Evolutionary conservation across 2,797 vertebrate genomes (phyloP).

Genomic region (Macrochelys suwanniensis): DNA sequence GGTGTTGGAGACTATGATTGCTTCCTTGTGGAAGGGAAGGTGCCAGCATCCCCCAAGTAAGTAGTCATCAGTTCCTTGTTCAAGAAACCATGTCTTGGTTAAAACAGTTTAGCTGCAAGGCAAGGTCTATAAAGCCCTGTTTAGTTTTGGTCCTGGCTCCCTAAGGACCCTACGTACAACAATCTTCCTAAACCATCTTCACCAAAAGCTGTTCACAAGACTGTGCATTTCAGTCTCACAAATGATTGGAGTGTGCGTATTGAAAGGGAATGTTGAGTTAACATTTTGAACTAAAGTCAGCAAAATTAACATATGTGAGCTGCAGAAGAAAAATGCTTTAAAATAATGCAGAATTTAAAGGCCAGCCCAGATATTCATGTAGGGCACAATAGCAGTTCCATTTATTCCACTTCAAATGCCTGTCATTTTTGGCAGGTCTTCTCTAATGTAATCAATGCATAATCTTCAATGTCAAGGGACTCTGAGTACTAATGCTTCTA

Average conservation of each 20-base stretch:
- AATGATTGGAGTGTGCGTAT: constrained; percentile 17
- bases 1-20: neutral
- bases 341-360: constrained; percentile 63
- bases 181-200: constrained; percentile 34
- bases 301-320: constrained; percentile 48
- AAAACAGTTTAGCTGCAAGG: neutral
- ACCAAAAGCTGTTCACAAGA: constrained; percentile 44
- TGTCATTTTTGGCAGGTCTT: constrained; percentile 52
- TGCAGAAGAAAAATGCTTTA: constrained; percentile 63
- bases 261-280: constrained; percentile 54
- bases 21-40: neutral
- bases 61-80: neutral
- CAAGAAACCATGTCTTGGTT: neutral
- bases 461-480: constrained; percentile 21
- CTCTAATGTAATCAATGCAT: constrained; percentile 47
- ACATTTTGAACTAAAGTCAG: constrained; percentile 60
- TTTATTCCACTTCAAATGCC: constrained; percentile 45
- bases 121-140: neutral
- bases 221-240: constrained; percentile 62
- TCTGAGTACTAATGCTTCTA: neutral
- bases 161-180: constrained; percentile 6
- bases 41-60: neutral
- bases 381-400: constrained; percentile 50
- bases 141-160: neutral
- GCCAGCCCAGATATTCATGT: constrained; percentile 18